A percentile compares a stretch with the other conserved stretches of the same genome.
phyloP scores from a whole-genome alignment of 2,113 vertebrate species.

The Dromiciops gliroides region DNA sequence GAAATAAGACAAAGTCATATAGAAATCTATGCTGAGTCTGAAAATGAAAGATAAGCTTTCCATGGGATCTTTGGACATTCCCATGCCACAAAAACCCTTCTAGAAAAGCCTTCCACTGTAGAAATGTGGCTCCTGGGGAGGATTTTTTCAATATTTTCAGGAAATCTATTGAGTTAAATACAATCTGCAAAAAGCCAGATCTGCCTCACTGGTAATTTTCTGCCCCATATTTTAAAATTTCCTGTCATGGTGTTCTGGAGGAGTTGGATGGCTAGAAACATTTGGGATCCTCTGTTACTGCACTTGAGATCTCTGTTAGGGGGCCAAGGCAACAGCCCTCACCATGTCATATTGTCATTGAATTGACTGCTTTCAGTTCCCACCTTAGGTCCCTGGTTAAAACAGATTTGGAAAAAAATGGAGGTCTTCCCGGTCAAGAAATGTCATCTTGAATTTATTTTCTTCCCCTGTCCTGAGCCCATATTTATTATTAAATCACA shows the following conservation, averaged over 20 bases:
- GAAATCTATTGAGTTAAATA: slow-evolving; percentile 38
- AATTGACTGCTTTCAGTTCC: slow-evolving; percentile 58
- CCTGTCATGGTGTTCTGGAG: slow-evolving; percentile 43
- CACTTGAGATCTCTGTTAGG: background rate
- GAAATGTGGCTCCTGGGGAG: slow-evolving; percentile 1
- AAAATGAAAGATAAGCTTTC: slow-evolving; percentile 1
- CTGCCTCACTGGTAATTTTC: slow-evolving; percentile 59
- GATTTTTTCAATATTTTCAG: background rate
- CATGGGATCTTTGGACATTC: background rate
- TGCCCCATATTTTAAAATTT: slow-evolving; percentile 47
- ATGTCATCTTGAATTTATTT: slow-evolving; percentile 81
- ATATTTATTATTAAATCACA: slow-evolving; percentile 78
- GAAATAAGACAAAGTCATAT: slow-evolving; percentile 14
- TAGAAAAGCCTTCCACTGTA: slow-evolving; percentile 23
- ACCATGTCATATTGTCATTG: background rate
- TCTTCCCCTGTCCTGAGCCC: slow-evolving; percentile 71
- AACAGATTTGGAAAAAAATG: slow-evolving; percentile 72
- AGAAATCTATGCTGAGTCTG: background rate
- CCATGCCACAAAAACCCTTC: background rate
- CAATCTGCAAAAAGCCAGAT: slow-evolving; percentile 26
- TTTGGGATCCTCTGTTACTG: slow-evolving; percentile 18
- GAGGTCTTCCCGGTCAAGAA: slow-evolving; percentile 78
- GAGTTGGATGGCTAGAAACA: slow-evolving; percentile 48
- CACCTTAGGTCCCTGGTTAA: slow-evolving; percentile 59
- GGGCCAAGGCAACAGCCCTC: background rate